Percentiles rank a stretch among this genome's conserved stretches.
phyloP scores from a whole-genome alignment of 2,888 invertebrate species.

The Crioceris asparagi region DNA sequence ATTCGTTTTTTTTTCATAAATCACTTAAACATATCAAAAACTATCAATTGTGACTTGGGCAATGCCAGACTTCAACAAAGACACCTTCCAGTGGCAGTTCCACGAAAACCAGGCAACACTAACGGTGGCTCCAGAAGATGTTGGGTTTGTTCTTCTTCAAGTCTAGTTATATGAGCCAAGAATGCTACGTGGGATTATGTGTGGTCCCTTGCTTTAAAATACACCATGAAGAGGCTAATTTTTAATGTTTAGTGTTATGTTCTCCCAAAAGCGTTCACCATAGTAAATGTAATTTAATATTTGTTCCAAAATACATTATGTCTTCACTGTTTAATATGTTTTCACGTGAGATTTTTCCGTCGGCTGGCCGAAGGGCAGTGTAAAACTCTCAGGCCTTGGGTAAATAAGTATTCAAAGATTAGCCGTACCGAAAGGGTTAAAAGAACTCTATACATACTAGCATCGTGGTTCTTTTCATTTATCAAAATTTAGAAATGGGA shows the following conservation, averaged over 20 bases:
- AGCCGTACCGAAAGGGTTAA: constrained; percentile 1
- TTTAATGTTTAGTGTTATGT: not conserved
- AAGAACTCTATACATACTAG: too few species aligned
- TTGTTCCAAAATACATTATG: not conserved
- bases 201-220: constrained; percentile 8
- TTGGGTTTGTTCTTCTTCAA: constrained; percentile 10
- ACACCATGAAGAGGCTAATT: constrained; percentile 6
- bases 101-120: constrained; percentile 6
- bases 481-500: too few species aligned
- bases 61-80: not conserved
- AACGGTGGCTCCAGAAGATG: constrained; percentile 10
- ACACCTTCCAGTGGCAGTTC: not conserved
- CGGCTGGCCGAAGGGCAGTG: not conserved
- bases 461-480: too few species aligned
- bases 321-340: not conserved
- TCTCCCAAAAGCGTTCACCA: too few species aligned
- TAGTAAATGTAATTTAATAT: too few species aligned
- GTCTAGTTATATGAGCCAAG: constrained; percentile 10
- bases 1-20: too few species aligned
- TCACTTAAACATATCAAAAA: too few species aligned
- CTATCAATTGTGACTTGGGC: not conserved
- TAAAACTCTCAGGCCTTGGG: not conserved
- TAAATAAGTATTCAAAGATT: not conserved
- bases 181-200: constrained; percentile 11
- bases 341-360: not conserved